Base-by-base conservation (phyloP, 53 echinoderm and acorn worm genomes). In the Patiria pectinifera region DNA sequence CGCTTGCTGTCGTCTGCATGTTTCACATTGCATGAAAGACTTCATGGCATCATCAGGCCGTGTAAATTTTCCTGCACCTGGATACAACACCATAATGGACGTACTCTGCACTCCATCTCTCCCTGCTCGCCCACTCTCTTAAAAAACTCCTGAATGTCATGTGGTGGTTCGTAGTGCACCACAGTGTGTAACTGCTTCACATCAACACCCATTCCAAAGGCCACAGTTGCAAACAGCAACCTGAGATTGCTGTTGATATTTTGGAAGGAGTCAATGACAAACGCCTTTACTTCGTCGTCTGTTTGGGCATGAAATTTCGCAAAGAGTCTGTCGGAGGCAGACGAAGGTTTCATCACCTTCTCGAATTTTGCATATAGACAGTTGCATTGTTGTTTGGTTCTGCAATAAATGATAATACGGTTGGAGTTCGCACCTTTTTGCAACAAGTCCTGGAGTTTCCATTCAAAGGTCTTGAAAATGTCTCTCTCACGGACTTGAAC, bases 151-250 rank as follows among this genome's bases (percentile, higher is more conserved):
- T 91, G 48, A 11, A 82, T 91, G 79, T 81, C 82, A 45, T 24
- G 63, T 3, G 91, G 91, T 11, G 44, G 69, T 69, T 4, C 69
- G 10, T 69, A 69, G 10, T 69, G 69, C 16, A 69, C 4, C 15
- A 69, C 69, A 69, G 69, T 69, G 69, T 21, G 69, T 69, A 69
- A 11, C 69, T 69, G 16, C 61, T 82, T 79, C 45, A 91, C 91
- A 82, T 91, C 82, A 23, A 91, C 63, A 14, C 91, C 91, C 91
- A 82, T 91, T 13, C 82, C 91, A 91, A 91, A 91, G 18, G 91
- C 82, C 19, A 91, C 66, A 2, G 62, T 91, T 46, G 91, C 91
- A 82, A 91, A 91, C 44, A 91, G 26, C 26, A 91, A 16, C 59
- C 66, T 21, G 10, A 69, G 69, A 69, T 69, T 69, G 69, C 69